Conservation (phyloP, 2,113 vertebrate species). For the Axis porcinus region DNA sequence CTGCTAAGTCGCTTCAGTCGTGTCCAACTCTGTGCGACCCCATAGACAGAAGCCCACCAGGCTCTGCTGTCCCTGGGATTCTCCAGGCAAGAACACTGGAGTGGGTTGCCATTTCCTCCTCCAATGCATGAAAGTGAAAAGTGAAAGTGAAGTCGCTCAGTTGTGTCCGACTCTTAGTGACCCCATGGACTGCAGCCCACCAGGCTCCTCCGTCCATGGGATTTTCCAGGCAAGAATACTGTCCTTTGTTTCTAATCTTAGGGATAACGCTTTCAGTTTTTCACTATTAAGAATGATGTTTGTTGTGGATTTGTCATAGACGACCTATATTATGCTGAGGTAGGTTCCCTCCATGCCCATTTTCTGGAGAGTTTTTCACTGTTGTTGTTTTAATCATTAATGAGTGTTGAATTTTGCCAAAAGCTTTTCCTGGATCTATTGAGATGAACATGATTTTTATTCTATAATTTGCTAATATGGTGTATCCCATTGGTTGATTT, state of each 20-base stretch:
- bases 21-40: too few relatives aligned
- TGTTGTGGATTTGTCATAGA: neutral
- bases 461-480: neutral
- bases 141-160: too few relatives aligned
- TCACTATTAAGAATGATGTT: neutral
- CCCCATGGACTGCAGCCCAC: too few relatives aligned
- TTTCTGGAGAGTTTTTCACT: neutral
- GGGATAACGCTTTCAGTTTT: neutral
- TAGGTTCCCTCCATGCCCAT: neutral
- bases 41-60: too few relatives aligned
- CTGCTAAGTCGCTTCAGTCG: too few relatives aligned
- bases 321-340: neutral
- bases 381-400: neutral
- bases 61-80: too few relatives aligned
- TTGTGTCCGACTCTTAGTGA: too few relatives aligned
- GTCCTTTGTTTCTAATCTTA: neutral
- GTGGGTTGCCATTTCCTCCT: too few relatives aligned
- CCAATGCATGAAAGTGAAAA: too few relatives aligned
- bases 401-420: neutral
- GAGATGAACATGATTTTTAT: neutral
- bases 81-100: too few relatives aligned
- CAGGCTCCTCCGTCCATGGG: too few relatives aligned
- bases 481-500: neutral
- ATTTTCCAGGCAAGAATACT: too few relatives aligned
- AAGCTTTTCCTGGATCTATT: neutral